Evolutionary conservation across 2,797 vertebrate species (phyloP).

Genomic region (Leucoraja ocellata): DNA sequence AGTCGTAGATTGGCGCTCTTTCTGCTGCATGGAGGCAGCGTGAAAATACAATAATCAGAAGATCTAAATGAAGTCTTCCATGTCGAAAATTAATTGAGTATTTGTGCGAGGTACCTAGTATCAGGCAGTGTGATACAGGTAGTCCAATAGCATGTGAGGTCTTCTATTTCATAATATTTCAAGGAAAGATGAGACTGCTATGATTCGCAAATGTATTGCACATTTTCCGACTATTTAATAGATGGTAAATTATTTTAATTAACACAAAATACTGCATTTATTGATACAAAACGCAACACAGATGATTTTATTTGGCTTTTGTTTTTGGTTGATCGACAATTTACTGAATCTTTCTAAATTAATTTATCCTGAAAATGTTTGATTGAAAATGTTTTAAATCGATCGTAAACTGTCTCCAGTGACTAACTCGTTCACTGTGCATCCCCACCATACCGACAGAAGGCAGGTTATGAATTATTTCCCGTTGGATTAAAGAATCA

Average conservation of each 20-base stretch:
- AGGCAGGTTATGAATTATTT: not conserved
- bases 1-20: too few relatives aligned
- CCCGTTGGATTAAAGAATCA: constrained; percentile 36
- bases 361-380: too few relatives aligned
- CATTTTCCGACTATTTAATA: not conserved
- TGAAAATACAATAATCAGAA: not conserved
- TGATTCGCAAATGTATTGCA: not conserved
- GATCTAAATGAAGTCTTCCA: not conserved
- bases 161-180: not conserved
- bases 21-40: not conserved
- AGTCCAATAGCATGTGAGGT: not conserved
- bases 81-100: not conserved
- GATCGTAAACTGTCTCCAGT: not conserved
- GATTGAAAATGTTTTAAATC: not conserved
- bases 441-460: constrained; percentile 37
- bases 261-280: not conserved
- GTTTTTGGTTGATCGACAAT: not conserved
- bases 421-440: not conserved
- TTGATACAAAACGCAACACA: not conserved
- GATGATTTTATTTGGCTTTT: not conserved
- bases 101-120: not conserved
- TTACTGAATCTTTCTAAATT: not conserved
- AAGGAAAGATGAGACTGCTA: not conserved
- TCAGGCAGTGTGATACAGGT: not conserved
- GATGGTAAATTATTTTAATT: not conserved